Evolutionary conservation across 2,797 vertebrate species (phyloP).

Genomic region (Lepus oiostolus): DNA sequence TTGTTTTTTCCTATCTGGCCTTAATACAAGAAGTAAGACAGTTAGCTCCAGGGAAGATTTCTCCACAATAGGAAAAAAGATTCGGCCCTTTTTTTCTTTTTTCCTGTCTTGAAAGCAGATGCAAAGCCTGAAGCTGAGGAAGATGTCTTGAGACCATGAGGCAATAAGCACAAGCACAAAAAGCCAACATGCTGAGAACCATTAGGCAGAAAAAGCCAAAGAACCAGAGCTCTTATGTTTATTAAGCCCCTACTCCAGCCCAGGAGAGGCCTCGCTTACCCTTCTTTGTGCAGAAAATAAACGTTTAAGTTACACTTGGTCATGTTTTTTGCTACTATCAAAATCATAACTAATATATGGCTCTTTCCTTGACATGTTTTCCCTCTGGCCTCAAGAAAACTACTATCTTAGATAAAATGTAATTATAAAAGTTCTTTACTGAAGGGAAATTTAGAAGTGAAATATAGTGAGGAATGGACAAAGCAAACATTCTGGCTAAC

Average conservation of each 20-base stretch:
- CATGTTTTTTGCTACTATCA: neutral
- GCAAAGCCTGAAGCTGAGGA: neutral
- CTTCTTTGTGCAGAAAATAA: conserved; percentile 23
- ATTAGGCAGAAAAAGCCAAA: neutral
- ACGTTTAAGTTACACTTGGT: neutral
- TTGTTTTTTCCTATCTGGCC: no score
- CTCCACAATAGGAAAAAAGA: neutral
- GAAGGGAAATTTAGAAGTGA: conserved; percentile 29
- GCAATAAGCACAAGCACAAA: neutral
- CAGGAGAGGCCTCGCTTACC: neutral
- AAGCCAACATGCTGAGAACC: neutral
- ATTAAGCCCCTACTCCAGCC: neutral
- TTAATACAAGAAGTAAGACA: neutral
- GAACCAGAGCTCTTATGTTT: neutral
- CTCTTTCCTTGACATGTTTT: conserved; percentile 8
- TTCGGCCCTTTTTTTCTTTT: neutral
- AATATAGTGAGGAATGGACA: neutral
- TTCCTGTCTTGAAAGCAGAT: conserved; percentile 45
- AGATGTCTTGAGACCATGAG: neutral
- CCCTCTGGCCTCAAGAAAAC: conserved; percentile 6
- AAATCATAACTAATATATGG: conserved; percentile 11
- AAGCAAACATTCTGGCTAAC: neutral
- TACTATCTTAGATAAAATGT: neutral
- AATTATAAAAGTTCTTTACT: conserved; percentile 20
- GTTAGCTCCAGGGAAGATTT: neutral